phyloP scores from a whole-genome alignment of 35 echinoderm and acorn worm genomes.

The Diadema setosum region DNA sequence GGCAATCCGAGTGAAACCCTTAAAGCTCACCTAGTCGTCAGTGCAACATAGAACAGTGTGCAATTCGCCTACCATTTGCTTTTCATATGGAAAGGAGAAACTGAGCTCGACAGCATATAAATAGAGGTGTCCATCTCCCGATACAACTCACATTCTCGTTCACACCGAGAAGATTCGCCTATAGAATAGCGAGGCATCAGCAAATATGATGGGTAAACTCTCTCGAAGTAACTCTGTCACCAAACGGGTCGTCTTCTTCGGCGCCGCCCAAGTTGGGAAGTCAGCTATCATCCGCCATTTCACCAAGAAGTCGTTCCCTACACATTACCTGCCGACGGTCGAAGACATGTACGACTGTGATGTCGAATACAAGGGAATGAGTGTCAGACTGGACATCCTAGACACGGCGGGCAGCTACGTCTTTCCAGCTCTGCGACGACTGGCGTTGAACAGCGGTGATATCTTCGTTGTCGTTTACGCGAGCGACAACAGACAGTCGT shows the following conservation, averaged over 20 bases:
- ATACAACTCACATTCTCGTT: no score
- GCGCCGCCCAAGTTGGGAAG: not conserved
- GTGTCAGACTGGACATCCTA: not conserved
- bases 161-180: no score
- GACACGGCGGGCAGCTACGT: not conserved
- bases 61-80: no score
- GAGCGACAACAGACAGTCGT: not conserved
- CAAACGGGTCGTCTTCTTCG: not conserved
- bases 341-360: not conserved
- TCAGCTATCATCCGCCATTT: slow-evolving; percentile 1
- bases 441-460: not conserved
- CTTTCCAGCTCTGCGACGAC: slow-evolving; percentile 15
- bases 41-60: no score
- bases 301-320: not conserved
- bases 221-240: no score
- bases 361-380: not conserved
- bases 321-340: not conserved
- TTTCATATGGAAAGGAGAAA: no score
- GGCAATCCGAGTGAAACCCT: no score
- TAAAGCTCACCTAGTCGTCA: no score
- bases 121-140: no score
- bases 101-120: no score
- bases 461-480: slow-evolving; percentile 32
- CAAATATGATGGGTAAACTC: no score
- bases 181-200: no score